These are phyloP conservation scores for Cladopsammia gracilis DNA, from an alignment of 64 coral and sea anemone species.

Conservation along the genomic window DNA sequence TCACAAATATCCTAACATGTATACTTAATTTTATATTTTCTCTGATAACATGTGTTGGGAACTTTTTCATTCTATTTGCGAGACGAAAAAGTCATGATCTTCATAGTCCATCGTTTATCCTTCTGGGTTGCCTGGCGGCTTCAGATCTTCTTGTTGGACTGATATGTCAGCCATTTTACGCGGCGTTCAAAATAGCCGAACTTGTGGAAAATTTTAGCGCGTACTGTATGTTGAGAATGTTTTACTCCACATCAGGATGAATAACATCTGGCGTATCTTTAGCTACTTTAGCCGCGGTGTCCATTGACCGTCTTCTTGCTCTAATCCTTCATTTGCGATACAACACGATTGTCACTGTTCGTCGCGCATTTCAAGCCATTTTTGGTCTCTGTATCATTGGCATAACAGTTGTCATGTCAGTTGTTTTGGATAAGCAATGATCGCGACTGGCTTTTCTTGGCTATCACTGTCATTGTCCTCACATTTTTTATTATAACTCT, in stretches of 20 bases:
- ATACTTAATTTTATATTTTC: slow-evolving; percentile 14
- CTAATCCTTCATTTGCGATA: no score
- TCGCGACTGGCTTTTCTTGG: not conserved
- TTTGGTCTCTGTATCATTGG: no score
- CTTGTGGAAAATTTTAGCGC: no score
- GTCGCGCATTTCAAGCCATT: no score
- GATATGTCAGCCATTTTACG: no score
- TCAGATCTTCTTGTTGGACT: no score
- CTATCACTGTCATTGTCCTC: not conserved
- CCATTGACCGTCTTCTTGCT: no score
- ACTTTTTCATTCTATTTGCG: not conserved
- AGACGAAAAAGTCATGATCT: not conserved
- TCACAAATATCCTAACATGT: slow-evolving; percentile 54
- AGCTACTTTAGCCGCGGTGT: no score
- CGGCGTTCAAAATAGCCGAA: no score
- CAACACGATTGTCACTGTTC: no score
- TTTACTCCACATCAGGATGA: not conserved
- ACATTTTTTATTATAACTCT: slow-evolving; percentile 25
- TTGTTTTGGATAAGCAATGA: not conserved
- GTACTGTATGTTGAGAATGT: slow-evolving; percentile 25
- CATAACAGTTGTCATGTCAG: no score
- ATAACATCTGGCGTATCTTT: not conserved
- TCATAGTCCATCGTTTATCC: slow-evolving; percentile 47
- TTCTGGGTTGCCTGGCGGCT: not conserved
- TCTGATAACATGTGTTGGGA: slow-evolving; percentile 18